Conservation (phyloP, 2,888 invertebrate species). For the Horisme vitalbata region DNA sequence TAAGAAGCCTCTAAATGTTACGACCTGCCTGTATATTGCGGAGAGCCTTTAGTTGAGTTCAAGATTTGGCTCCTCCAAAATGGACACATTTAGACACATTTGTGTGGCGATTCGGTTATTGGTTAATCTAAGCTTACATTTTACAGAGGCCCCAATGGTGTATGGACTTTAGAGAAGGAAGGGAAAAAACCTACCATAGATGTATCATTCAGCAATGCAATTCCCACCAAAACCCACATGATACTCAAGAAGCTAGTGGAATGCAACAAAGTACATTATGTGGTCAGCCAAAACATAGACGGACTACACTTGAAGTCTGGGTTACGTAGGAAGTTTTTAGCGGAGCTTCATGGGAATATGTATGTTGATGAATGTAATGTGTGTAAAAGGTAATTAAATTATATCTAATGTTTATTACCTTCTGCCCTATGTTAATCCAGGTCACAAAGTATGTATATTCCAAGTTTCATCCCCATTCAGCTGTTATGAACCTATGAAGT, state of each 20-base stretch:
- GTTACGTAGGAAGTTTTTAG: slow-evolving; percentile 88
- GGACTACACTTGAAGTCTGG: slow-evolving; percentile 97
- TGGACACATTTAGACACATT: too few species aligned
- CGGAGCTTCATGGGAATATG: slow-evolving; percentile 99
- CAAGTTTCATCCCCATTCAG: too few species aligned
- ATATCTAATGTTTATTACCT: background rate
- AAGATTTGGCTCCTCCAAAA: too few species aligned
- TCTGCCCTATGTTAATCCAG: too few species aligned
- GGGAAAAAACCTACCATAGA: slow-evolving; percentile 93
- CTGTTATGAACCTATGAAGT: too few species aligned
- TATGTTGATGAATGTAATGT: slow-evolving; percentile 96
- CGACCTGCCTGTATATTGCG: too few species aligned
- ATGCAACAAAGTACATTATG: slow-evolving; percentile 86
- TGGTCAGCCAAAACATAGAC: slow-evolving; percentile 99
- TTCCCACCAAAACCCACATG: slow-evolving; percentile 97
- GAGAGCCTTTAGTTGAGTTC: too few species aligned
- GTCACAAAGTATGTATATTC: too few species aligned
- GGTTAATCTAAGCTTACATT: too few species aligned
- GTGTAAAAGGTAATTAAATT: slow-evolving; percentile 87
- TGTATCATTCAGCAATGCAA: slow-evolving; percentile 94
- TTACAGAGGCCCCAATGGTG: slow-evolving; percentile 93
- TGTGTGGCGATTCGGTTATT: too few species aligned
- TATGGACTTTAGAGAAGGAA: slow-evolving; percentile 97
- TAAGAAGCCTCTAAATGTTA: too few species aligned
- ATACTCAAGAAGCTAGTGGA: slow-evolving; percentile 92